Base-by-base conservation (phyloP, 2,797 vertebrate species). In the Capromys pilorides region DNA sequence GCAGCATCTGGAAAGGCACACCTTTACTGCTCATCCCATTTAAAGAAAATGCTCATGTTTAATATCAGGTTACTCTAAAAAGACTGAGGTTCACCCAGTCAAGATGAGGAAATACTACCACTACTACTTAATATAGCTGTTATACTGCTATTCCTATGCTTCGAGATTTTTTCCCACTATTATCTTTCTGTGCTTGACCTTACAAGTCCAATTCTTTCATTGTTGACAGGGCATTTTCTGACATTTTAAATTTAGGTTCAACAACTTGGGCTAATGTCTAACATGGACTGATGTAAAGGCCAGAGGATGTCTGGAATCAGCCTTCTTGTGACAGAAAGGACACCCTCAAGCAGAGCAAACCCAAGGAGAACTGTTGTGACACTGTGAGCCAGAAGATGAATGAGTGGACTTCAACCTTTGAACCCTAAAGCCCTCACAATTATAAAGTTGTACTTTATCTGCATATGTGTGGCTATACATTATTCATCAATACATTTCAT, bases 201-300 rank as follows among this genome's bases (percentile, higher is more conserved):
- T 57, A 90, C 51, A 85, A 73, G 82, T 84, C 86, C 69, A 39
- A 49, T 8, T 59, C 88, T 91, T 62, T 87, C 31, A 24, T 75
- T 86, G 64, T 22, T 94, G n/a, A 62, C 33, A 73, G 80, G 61
- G 7, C 14, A 86, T 90, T 61, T 90, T 90, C 57, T 81, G 79
- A 83, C 33, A 86, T 87, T 93, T 93, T 90, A 82, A 78, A 69
- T 59, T 94, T 82, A 86, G 84, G 6, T 85, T 69, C 26, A 71
- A 62, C 5, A 54, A 19, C 45, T 71, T 57, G 66, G 67, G 9
- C 66, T 77, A 61, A 71, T 59, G 41, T 51, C 45, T 93, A 86
- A 54, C 12, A 51, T 33, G 22, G 71, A 66, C 57, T 85, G 94
- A 75, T 3, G n/a, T 12, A 69, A 66, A 87, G 77, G 21, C 12